Conservation (phyloP, 2,888 invertebrate genomes). For the Sinohyriopsis cumingii region DNA sequence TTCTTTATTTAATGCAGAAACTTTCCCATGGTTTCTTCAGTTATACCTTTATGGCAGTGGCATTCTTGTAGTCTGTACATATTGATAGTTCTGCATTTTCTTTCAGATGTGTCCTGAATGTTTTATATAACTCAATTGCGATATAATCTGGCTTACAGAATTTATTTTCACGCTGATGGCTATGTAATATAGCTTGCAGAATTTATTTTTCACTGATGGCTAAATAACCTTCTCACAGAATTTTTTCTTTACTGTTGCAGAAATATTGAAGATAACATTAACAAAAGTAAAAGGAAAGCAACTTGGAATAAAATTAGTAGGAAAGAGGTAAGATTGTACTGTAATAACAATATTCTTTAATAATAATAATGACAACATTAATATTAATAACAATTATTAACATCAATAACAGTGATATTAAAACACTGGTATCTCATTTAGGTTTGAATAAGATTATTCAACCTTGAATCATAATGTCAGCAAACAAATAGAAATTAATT, state of each 20-base stretch:
- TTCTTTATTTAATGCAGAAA: too few species aligned
- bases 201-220: neutral
- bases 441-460: neutral
- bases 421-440: conserved; percentile 14
- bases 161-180: neutral
- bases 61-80: neutral
- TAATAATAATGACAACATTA: too few species aligned
- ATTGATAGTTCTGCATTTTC: neutral
- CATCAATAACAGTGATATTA: conserved; percentile 9
- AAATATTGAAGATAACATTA: conserved; percentile 71
- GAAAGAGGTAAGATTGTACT: conserved; percentile 64
- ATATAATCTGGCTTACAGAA: neutral
- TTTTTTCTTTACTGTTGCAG: conserved; percentile 50
- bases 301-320: conserved; percentile 72
- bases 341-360: neutral
- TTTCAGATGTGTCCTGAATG: neutral
- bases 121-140: neutral
- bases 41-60: too few species aligned
- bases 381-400: conserved; percentile 5
- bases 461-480: neutral
- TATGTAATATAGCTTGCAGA: neutral
- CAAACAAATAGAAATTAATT: too few species aligned
- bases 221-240: neutral
- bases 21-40: too few species aligned
- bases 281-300: conserved; percentile 70